These are phyloP conservation scores for Pasiphila rectangulata DNA, from an alignment of 2,888 invertebrate genomes.

Conservation along the genomic window DNA sequence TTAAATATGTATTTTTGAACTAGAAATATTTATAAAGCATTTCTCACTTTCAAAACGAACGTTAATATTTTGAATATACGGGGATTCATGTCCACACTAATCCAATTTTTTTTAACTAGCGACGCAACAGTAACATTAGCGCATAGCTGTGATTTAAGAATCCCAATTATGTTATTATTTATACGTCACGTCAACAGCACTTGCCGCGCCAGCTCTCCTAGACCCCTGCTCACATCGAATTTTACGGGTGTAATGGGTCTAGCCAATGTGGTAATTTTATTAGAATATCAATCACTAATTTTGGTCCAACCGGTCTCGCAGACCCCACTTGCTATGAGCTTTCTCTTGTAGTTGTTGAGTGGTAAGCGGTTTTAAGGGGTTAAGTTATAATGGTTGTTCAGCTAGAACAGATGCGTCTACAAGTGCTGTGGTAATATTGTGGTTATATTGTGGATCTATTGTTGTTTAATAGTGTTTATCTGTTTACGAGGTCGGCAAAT, in stretches of 20 bases:
- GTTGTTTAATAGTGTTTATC: conserved; percentile 44
- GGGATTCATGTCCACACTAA: conserved; percentile 25
- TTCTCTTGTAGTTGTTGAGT: background rate
- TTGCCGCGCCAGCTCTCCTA: conserved; percentile 36
- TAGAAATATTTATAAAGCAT: too few relatives aligned
- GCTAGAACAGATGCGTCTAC: conserved; percentile 43
- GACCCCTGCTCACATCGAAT: conserved; percentile 30
- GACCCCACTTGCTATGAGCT: background rate
- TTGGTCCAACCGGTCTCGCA: background rate
- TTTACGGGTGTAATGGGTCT: background rate
- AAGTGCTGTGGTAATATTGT: conserved; percentile 45
- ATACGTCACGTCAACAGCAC: conserved; percentile 62
- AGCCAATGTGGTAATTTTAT: background rate
- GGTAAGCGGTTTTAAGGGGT: conserved; percentile 21
- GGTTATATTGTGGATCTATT: conserved; percentile 40
- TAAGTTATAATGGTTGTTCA: conserved; percentile 35
- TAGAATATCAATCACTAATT: conserved; percentile 1
- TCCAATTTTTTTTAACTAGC: conserved; percentile 19
- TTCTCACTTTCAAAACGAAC: too few relatives aligned
- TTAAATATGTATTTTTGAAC: too few relatives aligned
- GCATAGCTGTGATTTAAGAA: conserved; percentile 57
- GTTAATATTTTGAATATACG: too few relatives aligned
- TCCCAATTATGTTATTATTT: conserved; percentile 76
- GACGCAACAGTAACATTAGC: conserved; percentile 43
- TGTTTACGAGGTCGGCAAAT: conserved; percentile 58